A percentile compares a stretch with the other conserved stretches of the same genome.
Conservation (phyloP, 2,797 vertebrate genomes). For the Pangasius sanitwongsei region DNA sequence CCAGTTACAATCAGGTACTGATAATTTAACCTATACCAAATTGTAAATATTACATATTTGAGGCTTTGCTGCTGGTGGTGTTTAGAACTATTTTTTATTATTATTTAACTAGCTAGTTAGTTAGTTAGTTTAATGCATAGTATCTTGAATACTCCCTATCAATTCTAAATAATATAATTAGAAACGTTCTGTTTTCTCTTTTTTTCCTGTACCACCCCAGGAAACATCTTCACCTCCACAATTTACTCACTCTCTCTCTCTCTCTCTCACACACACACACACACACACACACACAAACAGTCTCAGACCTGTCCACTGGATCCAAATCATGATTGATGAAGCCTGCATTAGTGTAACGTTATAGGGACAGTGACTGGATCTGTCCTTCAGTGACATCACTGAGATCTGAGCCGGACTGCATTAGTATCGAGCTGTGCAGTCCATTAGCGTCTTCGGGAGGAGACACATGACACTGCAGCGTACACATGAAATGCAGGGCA, state of each 20-base stretch:
- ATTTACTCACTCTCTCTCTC: neutral
- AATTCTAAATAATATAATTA: neutral
- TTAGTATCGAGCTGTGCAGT: slow-evolving; percentile 83
- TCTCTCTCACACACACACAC: slow-evolving; percentile 11
- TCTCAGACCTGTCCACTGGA: slow-evolving; percentile 65
- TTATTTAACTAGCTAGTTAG: too few relatives aligned
- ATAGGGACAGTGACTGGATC: slow-evolving; percentile 80
- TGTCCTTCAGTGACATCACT: slow-evolving; percentile 79
- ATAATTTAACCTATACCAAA: neutral
- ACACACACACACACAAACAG: slow-evolving; percentile 59
- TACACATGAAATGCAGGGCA: slow-evolving; percentile 57
- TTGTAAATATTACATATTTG: neutral
- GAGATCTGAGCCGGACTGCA: slow-evolving; percentile 82
- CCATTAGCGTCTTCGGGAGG: slow-evolving; percentile 87
- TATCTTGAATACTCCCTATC: neutral
- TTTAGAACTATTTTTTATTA: neutral
- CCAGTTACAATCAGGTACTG: neutral
- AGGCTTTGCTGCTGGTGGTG: neutral
- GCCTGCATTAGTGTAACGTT: slow-evolving; percentile 84
- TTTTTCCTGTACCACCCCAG: neutral
- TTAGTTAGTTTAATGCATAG: neutral
- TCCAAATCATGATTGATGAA: slow-evolving; percentile 88
- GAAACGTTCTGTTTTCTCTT: neutral
- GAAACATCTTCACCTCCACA: neutral
- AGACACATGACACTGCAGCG: slow-evolving; percentile 58